Percentiles rank a stretch among this genome's conserved stretches.
phyloP scores from a whole-genome alignment of 1,140 invertebrate genomes.

The Drosophila sp. region DNA sequence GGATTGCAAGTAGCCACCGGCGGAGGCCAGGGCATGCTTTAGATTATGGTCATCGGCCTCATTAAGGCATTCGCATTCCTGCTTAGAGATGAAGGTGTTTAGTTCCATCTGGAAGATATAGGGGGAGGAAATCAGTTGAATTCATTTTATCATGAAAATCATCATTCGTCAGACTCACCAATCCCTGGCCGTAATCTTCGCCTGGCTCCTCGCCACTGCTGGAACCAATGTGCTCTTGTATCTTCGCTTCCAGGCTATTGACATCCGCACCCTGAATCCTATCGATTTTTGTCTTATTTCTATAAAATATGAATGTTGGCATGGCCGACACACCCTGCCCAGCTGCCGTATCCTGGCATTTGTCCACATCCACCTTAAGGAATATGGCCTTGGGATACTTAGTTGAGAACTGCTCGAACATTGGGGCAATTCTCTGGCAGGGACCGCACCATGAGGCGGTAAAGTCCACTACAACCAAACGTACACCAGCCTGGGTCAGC shows the following conservation, averaged over 20 bases:
- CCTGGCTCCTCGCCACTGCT: constrained; percentile 87
- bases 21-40: constrained; percentile 88
- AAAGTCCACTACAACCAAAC: constrained; percentile 97
- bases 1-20: constrained; percentile 92
- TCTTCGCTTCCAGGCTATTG: constrained; percentile 92
- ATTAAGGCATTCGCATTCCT: constrained; percentile 97
- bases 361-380: constrained; percentile 97
- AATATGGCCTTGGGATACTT: constrained; percentile 96
- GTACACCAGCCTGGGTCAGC: constrained; percentile 90
- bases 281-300: constrained; percentile 93
- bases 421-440: constrained; percentile 95
- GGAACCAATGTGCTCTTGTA: constrained; percentile 92
- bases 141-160: neutral
- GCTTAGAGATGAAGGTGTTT: constrained; percentile 92
- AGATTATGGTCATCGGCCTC: constrained; percentile 97
- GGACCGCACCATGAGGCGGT: constrained; percentile 97
- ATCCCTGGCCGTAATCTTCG: constrained; percentile 88
- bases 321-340: constrained; percentile 95
- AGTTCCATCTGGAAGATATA: constrained; percentile 92
- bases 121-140: constrained; percentile 63
- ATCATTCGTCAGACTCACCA: constrained; percentile 40
- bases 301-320: constrained; percentile 99
- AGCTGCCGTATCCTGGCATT: constrained; percentile 93
- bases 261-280: constrained; percentile 93
- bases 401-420: constrained; percentile 92